Percentiles rank a stretch among this genome's conserved stretches.
Conservation (phyloP, 2,113 vertebrate genomes). For the Hemiprocne comata region DNA sequence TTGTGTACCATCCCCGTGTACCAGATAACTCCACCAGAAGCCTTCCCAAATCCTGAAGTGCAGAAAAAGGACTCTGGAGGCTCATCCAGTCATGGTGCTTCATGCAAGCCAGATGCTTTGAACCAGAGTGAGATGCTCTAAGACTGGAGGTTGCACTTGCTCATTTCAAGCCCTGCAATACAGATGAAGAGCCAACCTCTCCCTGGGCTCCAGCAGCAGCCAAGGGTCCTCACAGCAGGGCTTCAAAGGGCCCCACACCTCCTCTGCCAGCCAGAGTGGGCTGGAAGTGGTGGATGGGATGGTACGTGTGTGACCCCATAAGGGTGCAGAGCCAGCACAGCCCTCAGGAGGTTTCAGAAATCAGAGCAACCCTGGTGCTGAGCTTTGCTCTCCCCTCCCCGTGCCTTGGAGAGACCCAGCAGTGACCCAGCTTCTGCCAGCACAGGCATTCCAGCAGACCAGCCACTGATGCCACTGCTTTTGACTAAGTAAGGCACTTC, state of each 20-base stretch:
- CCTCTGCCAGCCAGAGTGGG: background rate
- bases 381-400: background rate
- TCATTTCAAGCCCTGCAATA: background rate
- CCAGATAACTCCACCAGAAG: background rate
- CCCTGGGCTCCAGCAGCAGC: background rate
- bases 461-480: background rate
- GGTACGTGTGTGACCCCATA: rapidly evolving
- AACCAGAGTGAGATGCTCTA: background rate
- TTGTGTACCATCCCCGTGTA: background rate
- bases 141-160: background rate
- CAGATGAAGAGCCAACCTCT: background rate
- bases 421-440: background rate
- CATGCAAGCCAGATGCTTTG: background rate
- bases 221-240: background rate
- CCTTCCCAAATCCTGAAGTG: background rate
- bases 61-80: background rate
- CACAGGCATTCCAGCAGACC: background rate
- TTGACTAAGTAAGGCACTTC: background rate
- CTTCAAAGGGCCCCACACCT: background rate
- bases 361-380: background rate
- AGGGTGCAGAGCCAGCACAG: rapidly evolving
- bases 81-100: background rate
- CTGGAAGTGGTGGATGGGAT: background rate
- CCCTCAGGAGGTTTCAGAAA: background rate
- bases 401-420: background rate